Conservation (phyloP, 1,140 invertebrate species). For the Latrodectus geometricus region DNA sequence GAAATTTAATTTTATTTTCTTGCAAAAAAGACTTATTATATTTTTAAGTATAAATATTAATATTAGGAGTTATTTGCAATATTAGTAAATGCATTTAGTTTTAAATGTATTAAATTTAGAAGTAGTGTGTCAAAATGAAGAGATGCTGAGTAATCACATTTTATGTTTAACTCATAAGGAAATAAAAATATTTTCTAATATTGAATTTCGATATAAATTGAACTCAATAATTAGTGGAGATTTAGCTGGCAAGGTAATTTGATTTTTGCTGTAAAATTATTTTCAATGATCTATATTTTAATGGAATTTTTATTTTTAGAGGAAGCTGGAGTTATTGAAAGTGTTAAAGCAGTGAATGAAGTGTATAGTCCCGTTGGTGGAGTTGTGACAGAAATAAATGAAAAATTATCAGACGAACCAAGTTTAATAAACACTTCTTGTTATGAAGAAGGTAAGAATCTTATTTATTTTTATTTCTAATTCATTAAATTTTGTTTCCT, state of each 20-base stretch:
- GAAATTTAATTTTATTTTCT: too few species aligned
- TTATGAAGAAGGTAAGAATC: slow-evolving; percentile 83
- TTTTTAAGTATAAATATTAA: too few species aligned
- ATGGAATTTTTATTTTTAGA: slow-evolving; percentile 83
- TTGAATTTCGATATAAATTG: too few species aligned
- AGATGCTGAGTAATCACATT: too few species aligned
- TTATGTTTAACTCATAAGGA: too few species aligned
- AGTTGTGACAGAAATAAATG: slow-evolving; percentile 87
- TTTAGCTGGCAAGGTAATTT: slow-evolving; percentile 6
- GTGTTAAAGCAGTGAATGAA: slow-evolving; percentile 95
- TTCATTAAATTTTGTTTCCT: too few species aligned
- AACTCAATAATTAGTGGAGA: background rate
- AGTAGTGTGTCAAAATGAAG: too few species aligned
- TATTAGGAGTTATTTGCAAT: too few species aligned
- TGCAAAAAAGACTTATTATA: too few species aligned
- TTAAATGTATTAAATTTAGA: too few species aligned
- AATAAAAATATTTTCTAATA: too few species aligned
- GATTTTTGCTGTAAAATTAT: background rate
- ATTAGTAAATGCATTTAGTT: too few species aligned
- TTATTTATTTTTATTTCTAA: background rate
- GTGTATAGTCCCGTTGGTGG: slow-evolving; percentile 92
- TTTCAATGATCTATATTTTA: slow-evolving; percentile 65
- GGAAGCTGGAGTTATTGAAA: slow-evolving; percentile 94
- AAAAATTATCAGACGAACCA: slow-evolving; percentile 83
- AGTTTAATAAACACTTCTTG: slow-evolving; percentile 89